These are phyloP conservation scores for fruit fly (Drosophila melanogaster) DNA, from an alignment of 1,140 invertebrate genomes.

Conservation along the genomic window Release_6_plus_ISO1_MT NT_033777.3:7059501-7060000, in stretches of 20 bases:
- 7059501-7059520: not conserved
- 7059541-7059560: not conserved
- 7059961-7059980: not conserved
- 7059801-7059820: conserved; percentile 17
- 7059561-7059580: not conserved
- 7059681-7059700: conserved; percentile 1
- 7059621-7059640: not conserved
- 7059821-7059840: conserved; percentile 1
- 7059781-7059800: not conserved
- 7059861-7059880: conserved; percentile 8
- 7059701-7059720: not conserved
- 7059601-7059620: not conserved
- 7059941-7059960: conserved; percentile 12
- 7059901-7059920: not conserved
- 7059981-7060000: not conserved
- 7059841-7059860: conserved; percentile 9
- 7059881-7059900: not conserved
- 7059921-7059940: not conserved
- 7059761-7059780: not conserved
- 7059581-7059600: not conserved
- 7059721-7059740: not conserved
- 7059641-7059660: conserved; percentile 2
- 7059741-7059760: not conserved
- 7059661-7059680: not conserved
- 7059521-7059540: not conserved